A percentile compares a stretch with the other conserved stretches of the same genome.
Evolutionary conservation across 2,113 vertebrate genomes (phyloP).

Genomic region (Mungos mungo): DNA sequence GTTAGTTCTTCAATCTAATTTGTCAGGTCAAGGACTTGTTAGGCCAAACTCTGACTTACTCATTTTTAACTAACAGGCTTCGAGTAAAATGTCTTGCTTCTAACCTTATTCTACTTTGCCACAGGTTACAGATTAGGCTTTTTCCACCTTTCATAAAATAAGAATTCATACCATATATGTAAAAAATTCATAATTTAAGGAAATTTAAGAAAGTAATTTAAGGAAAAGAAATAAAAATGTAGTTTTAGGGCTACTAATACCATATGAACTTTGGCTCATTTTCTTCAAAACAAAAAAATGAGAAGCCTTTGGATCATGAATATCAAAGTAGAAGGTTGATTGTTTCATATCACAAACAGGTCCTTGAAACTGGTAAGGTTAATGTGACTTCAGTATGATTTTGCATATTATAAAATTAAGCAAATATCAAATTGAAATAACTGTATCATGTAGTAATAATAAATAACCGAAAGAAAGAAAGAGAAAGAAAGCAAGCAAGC

Average conservation of each 20-base stretch:
- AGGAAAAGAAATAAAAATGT: background rate
- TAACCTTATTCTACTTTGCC: background rate
- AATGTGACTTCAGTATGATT: background rate
- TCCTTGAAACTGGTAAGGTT: background rate
- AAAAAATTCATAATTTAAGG: background rate
- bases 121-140: background rate
- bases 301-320: background rate
- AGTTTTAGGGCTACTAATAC: background rate
- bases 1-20: background rate
- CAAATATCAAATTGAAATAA: background rate
- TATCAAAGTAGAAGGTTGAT: background rate
- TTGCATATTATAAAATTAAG: background rate
- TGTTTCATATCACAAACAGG: background rate
- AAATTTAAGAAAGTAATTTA: too few relatives aligned
- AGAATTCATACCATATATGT: background rate
- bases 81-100: background rate
- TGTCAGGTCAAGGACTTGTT: background rate
- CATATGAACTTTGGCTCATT: background rate
- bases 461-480: background rate
- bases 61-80: background rate
- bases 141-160: slow-evolving; percentile 8
- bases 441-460: background rate
- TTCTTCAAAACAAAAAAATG: slow-evolving; percentile 11
- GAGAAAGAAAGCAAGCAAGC: background rate
- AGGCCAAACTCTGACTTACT: background rate